phyloP scores from a whole-genome alignment of 92 coral and sea anemone species.

The Meandrina meandrites region DNA sequence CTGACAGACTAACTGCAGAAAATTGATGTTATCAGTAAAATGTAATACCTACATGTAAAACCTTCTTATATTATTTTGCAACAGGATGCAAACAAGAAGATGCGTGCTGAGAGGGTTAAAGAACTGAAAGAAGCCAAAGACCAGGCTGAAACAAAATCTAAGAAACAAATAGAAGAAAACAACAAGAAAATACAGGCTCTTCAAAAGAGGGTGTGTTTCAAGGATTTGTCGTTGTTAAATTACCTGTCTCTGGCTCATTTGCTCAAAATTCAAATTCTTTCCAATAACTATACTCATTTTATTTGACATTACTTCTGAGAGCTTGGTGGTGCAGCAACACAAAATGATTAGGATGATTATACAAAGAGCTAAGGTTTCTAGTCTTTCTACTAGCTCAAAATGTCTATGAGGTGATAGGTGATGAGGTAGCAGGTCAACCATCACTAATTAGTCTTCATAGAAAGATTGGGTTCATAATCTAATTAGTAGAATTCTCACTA shows the following conservation, averaged over 20 bases:
- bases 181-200: slow-evolving; percentile 94
- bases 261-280: background rate
- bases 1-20: background rate
- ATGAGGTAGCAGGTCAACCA: too few relatives aligned
- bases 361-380: too few relatives aligned
- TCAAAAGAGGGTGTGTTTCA: slow-evolving; percentile 80
- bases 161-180: slow-evolving; percentile 86
- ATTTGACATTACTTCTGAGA: background rate
- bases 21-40: too few relatives aligned
- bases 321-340: background rate
- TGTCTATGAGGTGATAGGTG: too few relatives aligned
- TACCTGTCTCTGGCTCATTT: background rate
- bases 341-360: background rate
- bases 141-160: slow-evolving; percentile 84
- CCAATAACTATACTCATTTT: background rate
- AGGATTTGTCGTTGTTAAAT: background rate
- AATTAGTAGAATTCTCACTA: too few relatives aligned
- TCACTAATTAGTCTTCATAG: too few relatives aligned
- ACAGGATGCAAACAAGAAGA: slow-evolving; percentile 82
- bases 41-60: too few relatives aligned
- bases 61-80: background rate
- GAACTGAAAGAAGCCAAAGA: slow-evolving; percentile 83
- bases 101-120: slow-evolving; percentile 86
- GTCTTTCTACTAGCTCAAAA: too few relatives aligned
- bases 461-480: too few relatives aligned